A percentile compares a stretch with the other conserved stretches of the same genome.
Evolutionary conservation across 1,140 invertebrate species (phyloP).

Genomic region (Sminthurinus signatus): DNA sequence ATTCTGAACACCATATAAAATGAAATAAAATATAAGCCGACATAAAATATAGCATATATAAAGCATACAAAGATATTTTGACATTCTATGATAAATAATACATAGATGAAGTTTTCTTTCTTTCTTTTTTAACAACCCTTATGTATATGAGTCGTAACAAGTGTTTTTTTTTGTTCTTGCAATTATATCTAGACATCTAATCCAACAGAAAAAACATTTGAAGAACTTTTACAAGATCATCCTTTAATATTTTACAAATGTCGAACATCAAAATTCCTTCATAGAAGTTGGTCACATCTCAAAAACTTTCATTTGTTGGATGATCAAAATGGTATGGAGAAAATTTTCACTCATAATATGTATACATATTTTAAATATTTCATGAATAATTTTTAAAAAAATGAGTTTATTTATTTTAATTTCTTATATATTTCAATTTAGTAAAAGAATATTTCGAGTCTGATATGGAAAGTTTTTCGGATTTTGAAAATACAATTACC

Average conservation of each 20-base stretch:
- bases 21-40: too few species aligned
- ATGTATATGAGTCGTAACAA: too few species aligned
- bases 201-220: conserved; percentile 9
- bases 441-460: conserved; percentile 40
- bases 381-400: background rate
- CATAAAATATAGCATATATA: too few species aligned
- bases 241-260: conserved; percentile 76
- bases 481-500: conserved; percentile 83
- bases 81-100: background rate
- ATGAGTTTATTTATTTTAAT: conserved; percentile 21
- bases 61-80: background rate
- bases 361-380: background rate
- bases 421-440: conserved; percentile 44
- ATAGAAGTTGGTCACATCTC: conserved; percentile 85
- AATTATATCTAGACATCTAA: background rate
- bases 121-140: too few species aligned
- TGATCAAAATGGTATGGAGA: conserved; percentile 69
- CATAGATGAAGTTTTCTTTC: background rate
- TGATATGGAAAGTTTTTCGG: conserved; percentile 72
- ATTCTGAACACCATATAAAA: background rate
- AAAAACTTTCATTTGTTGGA: conserved; percentile 88
- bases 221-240: conserved; percentile 54
- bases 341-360: background rate
- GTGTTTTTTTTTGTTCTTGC: background rate
- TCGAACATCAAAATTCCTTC: conserved; percentile 75